A percentile compares a stretch with the other conserved stretches of the same genome.
phyloP scores from a whole-genome alignment of 2,888 invertebrate species.

The Eilema caniola region DNA sequence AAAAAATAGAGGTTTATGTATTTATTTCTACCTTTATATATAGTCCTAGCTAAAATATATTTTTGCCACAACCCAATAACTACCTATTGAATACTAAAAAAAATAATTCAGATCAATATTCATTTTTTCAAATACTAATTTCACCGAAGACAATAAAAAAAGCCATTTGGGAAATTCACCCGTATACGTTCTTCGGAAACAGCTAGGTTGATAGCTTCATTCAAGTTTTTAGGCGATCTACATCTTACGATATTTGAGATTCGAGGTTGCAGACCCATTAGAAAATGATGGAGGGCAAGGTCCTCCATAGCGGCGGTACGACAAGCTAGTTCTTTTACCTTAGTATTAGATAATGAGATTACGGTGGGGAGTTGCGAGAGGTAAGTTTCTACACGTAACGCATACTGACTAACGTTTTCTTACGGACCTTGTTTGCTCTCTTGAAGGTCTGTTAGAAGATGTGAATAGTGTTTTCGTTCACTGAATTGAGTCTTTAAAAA shows the following conservation, averaged over 20 bases:
- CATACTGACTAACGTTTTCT: not conserved
- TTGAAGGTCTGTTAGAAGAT: not conserved
- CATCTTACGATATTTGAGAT: conserved; percentile 4
- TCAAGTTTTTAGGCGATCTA: not conserved
- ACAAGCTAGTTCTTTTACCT: not conserved
- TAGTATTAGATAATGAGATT: not conserved
- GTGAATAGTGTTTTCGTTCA: not conserved
- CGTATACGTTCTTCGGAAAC: conserved; percentile 3
- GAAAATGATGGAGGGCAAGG: conserved; percentile 7
- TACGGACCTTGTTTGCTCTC: not conserved
- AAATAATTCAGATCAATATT: too few species aligned
- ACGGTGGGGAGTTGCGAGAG: not conserved
- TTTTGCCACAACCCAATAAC: too few species aligned
- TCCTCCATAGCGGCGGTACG: conserved; percentile 11
- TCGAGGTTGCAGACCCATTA: conserved; percentile 7
- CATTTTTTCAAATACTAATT: too few species aligned
- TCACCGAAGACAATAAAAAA: too few species aligned
- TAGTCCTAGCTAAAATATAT: too few species aligned
- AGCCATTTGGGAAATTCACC: too few species aligned
- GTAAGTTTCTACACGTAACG: not conserved
- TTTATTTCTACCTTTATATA: too few species aligned
- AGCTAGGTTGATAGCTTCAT: not conserved
- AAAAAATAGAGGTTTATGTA: too few species aligned
- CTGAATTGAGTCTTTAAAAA: not conserved
- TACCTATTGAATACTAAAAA: too few species aligned